Evolutionary conservation across 35 echinoderm and acorn worm species (phyloP), one percentile per base, ranked within the genome.

Genomic region (Diadema setosum): DNA sequence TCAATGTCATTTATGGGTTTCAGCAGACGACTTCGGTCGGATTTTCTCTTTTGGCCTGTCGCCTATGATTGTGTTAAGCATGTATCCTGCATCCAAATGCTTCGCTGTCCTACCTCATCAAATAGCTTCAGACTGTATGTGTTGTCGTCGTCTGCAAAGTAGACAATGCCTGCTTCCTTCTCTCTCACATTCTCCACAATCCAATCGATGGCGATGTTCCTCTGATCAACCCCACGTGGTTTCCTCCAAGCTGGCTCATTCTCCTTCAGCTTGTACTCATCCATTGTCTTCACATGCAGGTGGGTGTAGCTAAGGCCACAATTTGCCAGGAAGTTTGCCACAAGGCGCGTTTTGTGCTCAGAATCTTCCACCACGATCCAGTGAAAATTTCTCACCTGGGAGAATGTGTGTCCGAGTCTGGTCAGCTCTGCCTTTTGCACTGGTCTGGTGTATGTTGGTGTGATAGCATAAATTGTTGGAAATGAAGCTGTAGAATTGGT

Each of bases 61-160:
- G n/a, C n/a, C n/a, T n/a, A n/a, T n/a, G n/a, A n/a, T n/a, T n/a
- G n/a, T n/a, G n/a, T n/a, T n/a, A n/a, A n/a, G n/a, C n/a, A n/a
- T n/a, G n/a, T n/a, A n/a, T n/a, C n/a, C n/a, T n/a, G n/a, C n/a
- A n/a, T n/a, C n/a, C n/a, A n/a, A n/a, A n/a, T n/a, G n/a, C n/a
- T n/a, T n/a, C 63, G 30, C 63, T 33, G 9, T 15, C 5, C 24
- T 91, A 98, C 96, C 92, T 94, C 96, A 29, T 87, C 84, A 87
- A 98, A 98, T 27, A 98, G 46, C 56, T 92, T 76, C 27, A 94
- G 65, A 86, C 86, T 82, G 73, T 98, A 98, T 5, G 96, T 98
- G 58, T 98, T 98, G 59, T 98, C 96, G 92, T 98, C 96, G 87
- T 98, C 96, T 82, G 96, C 96, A 90, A 94, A 98, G 40, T 98